Percentiles rank a stretch among this genome's conserved stretches.
Conservation (phyloP, 2,888 invertebrate genomes). For the Heliconius ismenius region DNA sequence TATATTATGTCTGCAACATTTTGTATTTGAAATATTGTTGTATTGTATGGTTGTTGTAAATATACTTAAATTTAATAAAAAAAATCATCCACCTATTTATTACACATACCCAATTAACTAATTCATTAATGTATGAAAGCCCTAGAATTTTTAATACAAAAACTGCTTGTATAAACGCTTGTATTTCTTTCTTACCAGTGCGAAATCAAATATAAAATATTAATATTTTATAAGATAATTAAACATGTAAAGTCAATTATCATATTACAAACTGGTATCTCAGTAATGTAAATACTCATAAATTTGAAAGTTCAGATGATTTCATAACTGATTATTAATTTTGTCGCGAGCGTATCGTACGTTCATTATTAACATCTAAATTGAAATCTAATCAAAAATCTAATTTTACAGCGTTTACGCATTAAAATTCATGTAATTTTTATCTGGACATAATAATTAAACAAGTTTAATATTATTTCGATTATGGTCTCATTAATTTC, state of each 20-base stretch:
- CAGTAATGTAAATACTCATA: conserved; percentile 30
- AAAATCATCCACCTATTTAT: too few relatives aligned
- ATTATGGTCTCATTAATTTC: conserved; percentile 77
- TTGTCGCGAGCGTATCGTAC: conserved; percentile 27
- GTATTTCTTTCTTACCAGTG: too few relatives aligned
- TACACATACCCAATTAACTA: too few relatives aligned
- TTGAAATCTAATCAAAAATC: conserved; percentile 47
- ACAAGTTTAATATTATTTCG: conserved; percentile 71
- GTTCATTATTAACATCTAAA: conserved; percentile 36
- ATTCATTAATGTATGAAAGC: too few relatives aligned
- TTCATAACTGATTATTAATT: conserved; percentile 34
- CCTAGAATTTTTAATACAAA: too few relatives aligned
- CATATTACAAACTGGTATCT: not conserved
- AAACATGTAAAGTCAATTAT: conserved; percentile 2
- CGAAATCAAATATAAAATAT: not conserved
- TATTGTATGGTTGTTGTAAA: too few relatives aligned
- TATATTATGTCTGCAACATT: not conserved
- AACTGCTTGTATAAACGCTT: too few relatives aligned
- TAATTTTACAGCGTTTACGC: conserved; percentile 67
- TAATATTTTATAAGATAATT: not conserved
- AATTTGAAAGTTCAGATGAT: conserved; percentile 28
- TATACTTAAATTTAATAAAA: too few relatives aligned
- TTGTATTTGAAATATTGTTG: too few relatives aligned
- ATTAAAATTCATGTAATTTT: conserved; percentile 73
- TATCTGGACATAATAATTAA: conserved; percentile 67